Conservation (phyloP, 2,113 vertebrate species). For the human region GRCh38 chr12:95047001-95047500, state of each 20-base stretch:
- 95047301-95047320: background rate
- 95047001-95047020: background rate
- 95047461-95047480: conserved; percentile 1
- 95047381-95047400: conserved; percentile 19
- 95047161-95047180: background rate
- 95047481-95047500: background rate
- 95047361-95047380: background rate
- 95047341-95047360: background rate
- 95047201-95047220: background rate
- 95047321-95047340: background rate
- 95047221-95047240: background rate
- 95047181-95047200: conserved; percentile 26
- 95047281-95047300: background rate
- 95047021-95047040: background rate
- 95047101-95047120: background rate
- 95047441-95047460: background rate
- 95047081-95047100: background rate
- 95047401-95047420: conserved; percentile 1
- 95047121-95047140: background rate
- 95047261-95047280: background rate
- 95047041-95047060: background rate
- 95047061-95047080: background rate
- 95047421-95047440: conserved; percentile 8
- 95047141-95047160: background rate
- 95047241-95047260: background rate